Evolutionary conservation across 2,797 vertebrate genomes (phyloP), one percentile per base, ranked within the genome.

Genomic region (Sciaenops ocellatus): DNA sequence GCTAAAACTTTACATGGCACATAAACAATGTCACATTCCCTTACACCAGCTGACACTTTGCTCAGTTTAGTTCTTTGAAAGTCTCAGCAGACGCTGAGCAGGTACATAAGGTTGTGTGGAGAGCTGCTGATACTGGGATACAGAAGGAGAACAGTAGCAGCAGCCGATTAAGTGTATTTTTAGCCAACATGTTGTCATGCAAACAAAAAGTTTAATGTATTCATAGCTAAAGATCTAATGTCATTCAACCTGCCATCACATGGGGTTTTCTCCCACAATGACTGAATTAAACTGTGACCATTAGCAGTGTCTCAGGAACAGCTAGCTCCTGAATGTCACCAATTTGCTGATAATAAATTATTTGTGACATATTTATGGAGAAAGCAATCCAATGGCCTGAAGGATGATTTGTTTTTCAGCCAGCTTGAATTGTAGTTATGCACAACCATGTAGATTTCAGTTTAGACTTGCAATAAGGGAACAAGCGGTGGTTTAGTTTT

Each of bases 171-270:
- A n/a, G 22, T 52, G 48, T 90, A 91, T 91, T 92, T 89, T 87
- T 86, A 86, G 83, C 75, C 38, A 77, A 83, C 55, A 59, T 81
- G 82, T 88, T 83, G 82, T 84, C 80, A 74, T 73, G 81, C 80
- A 83, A 89, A 80, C 61, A 76, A 69, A 60, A 76, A 71, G 47
- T 81, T 59, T 57, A 83, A 90, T 80, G 60, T 80, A 78, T 87
- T 87, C 54, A 67, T 3, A 18, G 60, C 57, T 61, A 64, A 64
- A 83, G 41, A 73, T 76, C 42, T 77, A 48, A 72, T 48, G 66
- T 82, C 72, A 86, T 64, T 86, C 59, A 84, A 63, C 67, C 65
- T 70, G 68, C 64, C 34, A 50, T 30, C 30, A 48, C 6, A 20
- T 28, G 6, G 22, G 38, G 10, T 54, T 83, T 84, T 30, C 62